Evolutionary conservation across 2,113 vertebrate genomes (phyloP).

Genomic region (Corythaixoides concolor): DNA sequence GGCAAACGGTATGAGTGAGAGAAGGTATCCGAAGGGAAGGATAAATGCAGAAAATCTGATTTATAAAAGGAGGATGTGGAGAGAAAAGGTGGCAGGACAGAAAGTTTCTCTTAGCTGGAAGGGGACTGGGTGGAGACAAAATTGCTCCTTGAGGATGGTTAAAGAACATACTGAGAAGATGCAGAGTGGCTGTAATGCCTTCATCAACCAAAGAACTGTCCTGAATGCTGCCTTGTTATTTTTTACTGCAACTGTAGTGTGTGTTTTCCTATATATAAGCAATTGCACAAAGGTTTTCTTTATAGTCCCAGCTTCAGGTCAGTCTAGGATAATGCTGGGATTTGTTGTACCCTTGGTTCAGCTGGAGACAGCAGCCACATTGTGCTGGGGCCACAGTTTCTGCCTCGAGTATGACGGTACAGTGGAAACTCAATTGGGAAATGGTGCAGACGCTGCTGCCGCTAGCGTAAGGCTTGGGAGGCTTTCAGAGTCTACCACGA

Average conservation of each 20-base stretch:
- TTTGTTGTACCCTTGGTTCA: background rate
- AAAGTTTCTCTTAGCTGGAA: background rate
- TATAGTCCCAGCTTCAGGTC: background rate
- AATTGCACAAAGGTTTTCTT: background rate
- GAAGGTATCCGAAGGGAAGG: background rate
- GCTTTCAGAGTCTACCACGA: background rate
- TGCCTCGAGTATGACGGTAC: rapidly evolving
- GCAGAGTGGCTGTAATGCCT: background rate
- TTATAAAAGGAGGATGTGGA: background rate
- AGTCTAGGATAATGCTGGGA: background rate
- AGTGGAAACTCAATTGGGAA: background rate
- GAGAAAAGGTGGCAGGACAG: background rate
- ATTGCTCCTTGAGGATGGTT: background rate
- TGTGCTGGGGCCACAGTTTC: background rate
- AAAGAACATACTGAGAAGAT: background rate
- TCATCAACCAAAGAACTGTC: background rate
- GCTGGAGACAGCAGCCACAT: background rate
- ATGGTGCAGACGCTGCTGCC: background rate
- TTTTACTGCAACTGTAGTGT: background rate
- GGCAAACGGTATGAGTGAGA: background rate
- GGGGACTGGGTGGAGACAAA: background rate
- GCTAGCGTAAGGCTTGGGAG: background rate
- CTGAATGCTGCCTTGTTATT: background rate
- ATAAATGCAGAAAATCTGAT: background rate
- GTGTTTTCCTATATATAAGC: background rate